phyloP scores from a whole-genome alignment of 2,888 invertebrate genomes.

The Deilephila porcellus region DNA sequence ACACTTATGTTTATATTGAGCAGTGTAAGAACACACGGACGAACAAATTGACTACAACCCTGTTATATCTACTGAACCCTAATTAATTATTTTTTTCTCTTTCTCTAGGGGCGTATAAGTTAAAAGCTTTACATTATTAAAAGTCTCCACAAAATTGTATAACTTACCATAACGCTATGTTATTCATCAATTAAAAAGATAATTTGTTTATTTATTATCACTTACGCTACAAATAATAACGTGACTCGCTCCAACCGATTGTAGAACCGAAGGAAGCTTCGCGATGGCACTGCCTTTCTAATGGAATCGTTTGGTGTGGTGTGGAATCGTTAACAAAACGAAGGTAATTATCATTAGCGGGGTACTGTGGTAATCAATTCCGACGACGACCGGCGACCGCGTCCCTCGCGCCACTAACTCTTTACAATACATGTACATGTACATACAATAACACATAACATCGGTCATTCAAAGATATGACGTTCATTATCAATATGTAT shows the following conservation, averaged over 20 bases:
- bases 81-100: constrained; percentile 61
- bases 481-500: constrained; percentile 63
- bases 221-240: constrained; percentile 65
- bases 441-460: constrained; percentile 60
- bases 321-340: constrained; percentile 22
- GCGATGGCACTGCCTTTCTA: constrained; percentile 14
- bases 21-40: constrained; percentile 79
- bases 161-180: constrained; percentile 72
- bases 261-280: constrained; percentile 44
- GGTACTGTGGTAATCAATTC: constrained; percentile 66
- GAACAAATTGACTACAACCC: constrained; percentile 79
- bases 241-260: constrained; percentile 42
- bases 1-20: constrained; percentile 77
- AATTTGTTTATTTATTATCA: constrained; percentile 59
- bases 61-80: constrained; percentile 77
- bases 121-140: constrained; percentile 78
- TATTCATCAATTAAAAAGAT: constrained; percentile 65
- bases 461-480: constrained; percentile 74
- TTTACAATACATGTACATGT: constrained; percentile 38
- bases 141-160: constrained; percentile 80
- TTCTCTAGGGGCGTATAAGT: constrained; percentile 74
- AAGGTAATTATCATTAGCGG: constrained; percentile 20
- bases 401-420: constrained; percentile 36
- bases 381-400: constrained; percentile 61
- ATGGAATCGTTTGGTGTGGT: neutral